A percentile compares a stretch with the other conserved stretches of the same genome.
Conservation (phyloP, 2,888 invertebrate genomes). For the Caenorhabditis doughertyi region DNA sequence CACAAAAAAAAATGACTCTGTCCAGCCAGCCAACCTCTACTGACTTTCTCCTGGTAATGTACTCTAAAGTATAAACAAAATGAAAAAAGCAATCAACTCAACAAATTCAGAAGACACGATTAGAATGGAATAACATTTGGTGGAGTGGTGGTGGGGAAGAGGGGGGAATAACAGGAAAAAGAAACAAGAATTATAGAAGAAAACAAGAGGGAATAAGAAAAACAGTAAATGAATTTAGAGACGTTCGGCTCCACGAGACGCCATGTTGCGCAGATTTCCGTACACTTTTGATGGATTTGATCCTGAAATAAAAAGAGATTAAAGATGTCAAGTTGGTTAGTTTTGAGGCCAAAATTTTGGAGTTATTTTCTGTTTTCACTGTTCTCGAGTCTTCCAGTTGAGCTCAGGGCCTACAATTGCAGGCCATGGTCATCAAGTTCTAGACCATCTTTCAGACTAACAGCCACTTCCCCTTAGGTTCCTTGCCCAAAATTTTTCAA, state of each 20-base stretch:
- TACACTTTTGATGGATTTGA: conserved; percentile 98
- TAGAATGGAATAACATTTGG: not conserved
- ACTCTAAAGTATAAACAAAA: conserved; percentile 1
- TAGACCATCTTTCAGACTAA: too few species aligned
- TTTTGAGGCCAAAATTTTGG: too few species aligned
- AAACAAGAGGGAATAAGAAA: not conserved
- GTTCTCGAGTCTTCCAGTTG: too few species aligned
- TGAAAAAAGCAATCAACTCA: conserved; percentile 32
- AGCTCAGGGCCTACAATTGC: too few species aligned
- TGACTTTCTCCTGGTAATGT: not conserved
- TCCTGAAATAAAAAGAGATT: conserved; percentile 84
- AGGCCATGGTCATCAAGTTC: too few species aligned
- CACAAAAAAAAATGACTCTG: not conserved
- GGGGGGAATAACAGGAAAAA: conserved; percentile 3
- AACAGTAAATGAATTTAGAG: conserved; percentile 87
- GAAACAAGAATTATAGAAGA: not conserved
- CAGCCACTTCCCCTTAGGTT: not conserved
- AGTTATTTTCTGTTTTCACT: too few species aligned
- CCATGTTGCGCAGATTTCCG: conserved; percentile 92
- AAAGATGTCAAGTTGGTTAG: not conserved
- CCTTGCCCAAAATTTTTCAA: not conserved
- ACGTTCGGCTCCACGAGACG: conserved; percentile 90
- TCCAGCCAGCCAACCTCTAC: too few species aligned
- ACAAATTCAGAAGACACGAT: conserved; percentile 27
- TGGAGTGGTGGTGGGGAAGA: not conserved